Evolutionary conservation across 2,113 vertebrate species (phyloP), one percentile per base, ranked within the genome.

Genomic region (Felis catus): DNA sequence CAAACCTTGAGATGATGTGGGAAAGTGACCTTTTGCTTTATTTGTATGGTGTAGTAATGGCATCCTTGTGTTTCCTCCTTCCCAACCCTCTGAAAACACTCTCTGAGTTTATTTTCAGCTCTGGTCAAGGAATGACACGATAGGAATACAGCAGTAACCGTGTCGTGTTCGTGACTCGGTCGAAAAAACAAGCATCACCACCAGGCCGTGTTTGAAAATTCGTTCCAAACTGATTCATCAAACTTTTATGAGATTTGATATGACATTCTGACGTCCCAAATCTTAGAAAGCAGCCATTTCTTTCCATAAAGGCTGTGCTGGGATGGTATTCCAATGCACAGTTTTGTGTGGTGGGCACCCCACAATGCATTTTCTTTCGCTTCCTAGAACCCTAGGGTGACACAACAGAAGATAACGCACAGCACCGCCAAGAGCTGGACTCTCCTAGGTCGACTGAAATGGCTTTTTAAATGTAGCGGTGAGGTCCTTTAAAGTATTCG

Each of bases 31-130:
- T 97, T 97, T 81, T 27, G 65, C 73, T 84, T 31, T 1, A 55
- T 98, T 98, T 97, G 86, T 87, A 45, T 3, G 71, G 86, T 51
- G 29, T 12, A 83, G 93, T 19, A 96, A 89, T 25, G 91, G 23
- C 0, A 29, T 31, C 76, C 84, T 92, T 91, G 74, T 71, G 70
- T 80, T 98, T 97, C 95, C 84, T 94, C 15, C 97, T 91, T 93
- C 94, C 8, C 76, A 96, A 58, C 58, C 39, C 92, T 90, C 39
- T 70, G 81, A 78, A 95, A 97, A 97, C 29, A 39, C 12, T 55
- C 90, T 96, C 94, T n/a, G 92, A 95, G 83, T 94, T 78, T 53
- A 95, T 92, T 94, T 97, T 97, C 94, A 76, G 96, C 73, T 92
- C 0, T 71, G 90, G 61, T 93, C n/a, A 94, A 89, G 96, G 18